Percentiles rank a stretch among this genome's conserved stretches.
These are phyloP conservation scores for Xiphophorus birchmanni DNA, from an alignment of 2,797 vertebrate species.

Conservation along the genomic window DNA sequence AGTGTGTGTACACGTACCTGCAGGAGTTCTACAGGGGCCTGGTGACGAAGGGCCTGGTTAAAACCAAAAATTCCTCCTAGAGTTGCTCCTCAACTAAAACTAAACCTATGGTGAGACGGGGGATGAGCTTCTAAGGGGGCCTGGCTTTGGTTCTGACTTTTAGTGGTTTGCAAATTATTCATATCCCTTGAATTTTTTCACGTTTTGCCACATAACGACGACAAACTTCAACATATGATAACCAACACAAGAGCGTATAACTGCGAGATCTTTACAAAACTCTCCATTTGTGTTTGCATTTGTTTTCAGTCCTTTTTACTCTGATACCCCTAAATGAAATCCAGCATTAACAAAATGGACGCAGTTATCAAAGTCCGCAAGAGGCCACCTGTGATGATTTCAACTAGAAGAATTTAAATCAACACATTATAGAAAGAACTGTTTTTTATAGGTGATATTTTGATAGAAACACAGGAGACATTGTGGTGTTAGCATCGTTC, in stretches of 20 bases:
- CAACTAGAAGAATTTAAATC: not conserved
- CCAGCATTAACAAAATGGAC: not conserved
- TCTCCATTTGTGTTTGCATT: not conserved
- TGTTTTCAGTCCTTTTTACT: not conserved
- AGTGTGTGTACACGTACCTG: constrained; percentile 99
- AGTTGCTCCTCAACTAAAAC: constrained; percentile 75
- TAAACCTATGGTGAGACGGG: constrained; percentile 91
- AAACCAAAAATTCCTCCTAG: constrained; percentile 99
- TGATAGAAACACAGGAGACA: not conserved
- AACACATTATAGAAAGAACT: not conserved
- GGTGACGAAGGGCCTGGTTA: constrained; percentile 99
- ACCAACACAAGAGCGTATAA: not conserved
- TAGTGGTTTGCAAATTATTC: not conserved
- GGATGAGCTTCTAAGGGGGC: constrained; percentile 64
- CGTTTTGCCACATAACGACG: not conserved
- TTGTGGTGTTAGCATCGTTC: not conserved
- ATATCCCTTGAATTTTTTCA: not conserved
- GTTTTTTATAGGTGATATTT: not conserved
- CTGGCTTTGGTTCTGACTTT: constrained; percentile 34
- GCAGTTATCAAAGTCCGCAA: not conserved
- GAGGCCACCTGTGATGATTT: not conserved
- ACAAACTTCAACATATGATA: not conserved
- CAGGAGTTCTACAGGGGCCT: constrained; percentile 99
- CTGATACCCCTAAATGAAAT: not conserved
- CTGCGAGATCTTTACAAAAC: not conserved